Base-by-base conservation (phyloP, 2,797 vertebrate genomes). In the Chelonia mydas region DNA sequence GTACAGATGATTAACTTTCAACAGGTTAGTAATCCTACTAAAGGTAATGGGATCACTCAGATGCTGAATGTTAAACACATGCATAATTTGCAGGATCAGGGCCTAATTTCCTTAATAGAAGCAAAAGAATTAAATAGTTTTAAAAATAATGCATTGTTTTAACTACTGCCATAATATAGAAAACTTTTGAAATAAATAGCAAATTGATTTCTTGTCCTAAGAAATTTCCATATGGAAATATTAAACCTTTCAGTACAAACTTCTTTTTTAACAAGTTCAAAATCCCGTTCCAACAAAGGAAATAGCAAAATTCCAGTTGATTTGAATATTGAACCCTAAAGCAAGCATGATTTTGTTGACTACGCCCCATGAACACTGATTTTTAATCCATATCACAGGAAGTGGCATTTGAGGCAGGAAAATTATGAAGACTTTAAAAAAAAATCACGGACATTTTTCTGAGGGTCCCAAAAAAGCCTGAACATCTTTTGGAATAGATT, bases 241-340 rank as follows among this genome's bases (percentile, higher is more conserved):
- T 83, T 87, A 81, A 4, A 89, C 19, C 9, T 53, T 72, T 88
- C 59, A 90, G 77, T 12, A 11, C 1, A 84, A 89, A 90, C 86
- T 59, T 23, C 5, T 47, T 7, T 31, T 92, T 54, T 51, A 92
- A 45, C 37, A 54, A 90, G 87, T 25, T 93, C 80, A 23, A 8
- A 49, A 90, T 91, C 83, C 84, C 31, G 8, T 68, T 47, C 87
- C 49, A 68, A 27, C 5, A 94, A 94, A 57, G 57, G 47, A 93
- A 5, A 47, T 5, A 83, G 86, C 77, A 94, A 94, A 95, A 21
- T 21, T 95, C 89, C 86, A 93, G 45, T 92, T 87, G 80, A 33
- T 90, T 80, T 87, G 57, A 85, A 7, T 92, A 80, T 84, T 91
- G 61, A 57, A 90, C 72, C 93, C 74, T 93, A 68, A 92, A 89